Percentiles rank a stretch among this genome's conserved stretches.
Conservation (phyloP, 2,113 vertebrate species). For the Asarcornis scutulata region DNA sequence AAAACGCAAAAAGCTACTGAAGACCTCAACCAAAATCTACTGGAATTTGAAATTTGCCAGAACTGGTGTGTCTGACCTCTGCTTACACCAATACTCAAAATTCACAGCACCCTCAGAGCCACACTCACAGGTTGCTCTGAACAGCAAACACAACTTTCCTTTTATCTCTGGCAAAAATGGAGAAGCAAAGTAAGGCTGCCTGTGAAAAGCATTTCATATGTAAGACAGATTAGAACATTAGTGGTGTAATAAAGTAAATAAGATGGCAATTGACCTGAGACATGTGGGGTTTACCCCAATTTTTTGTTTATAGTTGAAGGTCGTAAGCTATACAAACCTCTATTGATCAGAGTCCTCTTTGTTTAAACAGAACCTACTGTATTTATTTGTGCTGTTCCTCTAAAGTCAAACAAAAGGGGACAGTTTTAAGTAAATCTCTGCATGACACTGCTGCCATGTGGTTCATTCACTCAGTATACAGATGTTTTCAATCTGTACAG, state of each 20-base stretch:
- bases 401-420: slow-evolving; percentile 83
- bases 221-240: slow-evolving; percentile 75
- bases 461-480: slow-evolving; percentile 78
- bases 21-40: slow-evolving; percentile 7
- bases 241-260: slow-evolving; percentile 77
- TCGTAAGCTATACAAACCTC: slow-evolving; percentile 81
- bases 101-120: not conserved
- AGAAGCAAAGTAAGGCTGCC: slow-evolving; percentile 27
- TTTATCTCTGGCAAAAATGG: not conserved
- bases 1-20: not conserved
- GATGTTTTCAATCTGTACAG: slow-evolving; percentile 88
- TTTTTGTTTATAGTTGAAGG: slow-evolving; percentile 80
- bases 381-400: slow-evolving; percentile 79
- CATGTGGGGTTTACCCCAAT: slow-evolving; percentile 77
- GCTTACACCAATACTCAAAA: not conserved
- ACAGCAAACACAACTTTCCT: slow-evolving; percentile 1
- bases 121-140: not conserved
- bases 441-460: slow-evolving; percentile 78
- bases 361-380: slow-evolving; percentile 83
- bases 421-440: slow-evolving; percentile 73
- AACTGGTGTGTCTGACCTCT: not conserved
- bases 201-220: slow-evolving; percentile 57
- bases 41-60: slow-evolving; percentile 23
- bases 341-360: slow-evolving; percentile 81
- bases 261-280: slow-evolving; percentile 78